A percentile compares a stretch with the other conserved stretches of the same genome.
Conservation (phyloP, 2,797 vertebrate species). For the Sphaeramia orbicularis region DNA sequence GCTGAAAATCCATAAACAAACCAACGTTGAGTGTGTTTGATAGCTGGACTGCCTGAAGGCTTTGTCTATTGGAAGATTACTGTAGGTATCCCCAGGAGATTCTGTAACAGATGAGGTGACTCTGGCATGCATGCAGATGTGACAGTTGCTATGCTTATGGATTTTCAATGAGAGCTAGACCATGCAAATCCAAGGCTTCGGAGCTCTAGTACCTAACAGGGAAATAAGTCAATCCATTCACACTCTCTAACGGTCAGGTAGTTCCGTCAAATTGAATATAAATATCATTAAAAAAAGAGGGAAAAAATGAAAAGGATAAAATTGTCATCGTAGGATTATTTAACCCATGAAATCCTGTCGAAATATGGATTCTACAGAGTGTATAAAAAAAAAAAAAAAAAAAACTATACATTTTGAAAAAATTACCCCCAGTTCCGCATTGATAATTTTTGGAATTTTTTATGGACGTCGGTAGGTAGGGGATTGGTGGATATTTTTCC, state of each 20-base stretch:
- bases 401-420: too few relatives aligned
- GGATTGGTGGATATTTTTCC: too few relatives aligned
- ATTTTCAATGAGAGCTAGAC: slow-evolving; percentile 57
- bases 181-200: slow-evolving; percentile 32
- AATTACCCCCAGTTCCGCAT: too few relatives aligned
- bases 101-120: slow-evolving; percentile 66
- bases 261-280: background rate
- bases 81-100: slow-evolving; percentile 62
- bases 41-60: slow-evolving; percentile 63
- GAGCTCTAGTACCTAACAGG: slow-evolving; percentile 13
- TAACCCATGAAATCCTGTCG: too few relatives aligned
- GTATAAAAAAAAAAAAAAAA: too few relatives aligned
- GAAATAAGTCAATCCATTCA: slow-evolving; percentile 14
- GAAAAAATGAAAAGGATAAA: too few relatives aligned
- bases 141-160: slow-evolving; percentile 52
- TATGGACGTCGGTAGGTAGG: too few relatives aligned
- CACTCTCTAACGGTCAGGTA: background rate
- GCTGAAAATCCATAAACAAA: slow-evolving; percentile 79
- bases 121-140: slow-evolving; percentile 66
- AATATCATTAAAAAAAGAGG: background rate
- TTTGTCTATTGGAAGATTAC: slow-evolving; percentile 73
- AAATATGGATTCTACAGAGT: too few relatives aligned
- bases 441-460: too few relatives aligned
- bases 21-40: slow-evolving; percentile 58
- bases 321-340: too few relatives aligned